Evolutionary conservation across 2,113 vertebrate species (phyloP).

Genomic region (Gymnorhina tibicen): DNA sequence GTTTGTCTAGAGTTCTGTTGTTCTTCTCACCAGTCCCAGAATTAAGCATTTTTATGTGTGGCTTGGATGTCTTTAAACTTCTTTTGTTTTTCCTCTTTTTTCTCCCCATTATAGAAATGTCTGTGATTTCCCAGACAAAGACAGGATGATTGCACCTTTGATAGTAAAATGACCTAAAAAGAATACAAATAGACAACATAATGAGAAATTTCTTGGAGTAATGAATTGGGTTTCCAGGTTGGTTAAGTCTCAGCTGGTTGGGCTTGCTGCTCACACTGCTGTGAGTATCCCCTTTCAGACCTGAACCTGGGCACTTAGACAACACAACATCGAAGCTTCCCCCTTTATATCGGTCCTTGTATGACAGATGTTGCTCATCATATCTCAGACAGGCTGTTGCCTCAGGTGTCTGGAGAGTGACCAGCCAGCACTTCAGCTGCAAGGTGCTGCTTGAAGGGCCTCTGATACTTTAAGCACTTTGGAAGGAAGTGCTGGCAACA

Average conservation of each 20-base stretch:
- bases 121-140: neutral
- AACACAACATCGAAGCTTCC: accelerated
- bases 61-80: neutral
- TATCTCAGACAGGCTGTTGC: neutral
- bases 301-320: neutral
- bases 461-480: neutral
- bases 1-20: neutral
- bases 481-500: neutral
- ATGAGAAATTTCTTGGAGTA: neutral
- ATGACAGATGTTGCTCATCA: neutral
- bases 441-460: neutral
- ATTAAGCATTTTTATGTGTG: neutral
- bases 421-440: neutral
- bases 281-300: neutral
- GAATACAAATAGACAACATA: neutral
- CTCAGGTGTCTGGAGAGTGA: neutral
- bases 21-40: neutral
- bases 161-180: neutral
- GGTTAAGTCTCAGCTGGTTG: neutral
- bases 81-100: neutral
- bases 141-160: neutral
- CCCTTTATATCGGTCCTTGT: neutral
- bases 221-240: neutral
- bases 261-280: neutral
- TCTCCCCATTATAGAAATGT: neutral